Percentiles rank a stretch among this genome's conserved stretches.
phyloP scores from a whole-genome alignment of 2,113 vertebrate genomes.

The Pseudopipra pipra region DNA sequence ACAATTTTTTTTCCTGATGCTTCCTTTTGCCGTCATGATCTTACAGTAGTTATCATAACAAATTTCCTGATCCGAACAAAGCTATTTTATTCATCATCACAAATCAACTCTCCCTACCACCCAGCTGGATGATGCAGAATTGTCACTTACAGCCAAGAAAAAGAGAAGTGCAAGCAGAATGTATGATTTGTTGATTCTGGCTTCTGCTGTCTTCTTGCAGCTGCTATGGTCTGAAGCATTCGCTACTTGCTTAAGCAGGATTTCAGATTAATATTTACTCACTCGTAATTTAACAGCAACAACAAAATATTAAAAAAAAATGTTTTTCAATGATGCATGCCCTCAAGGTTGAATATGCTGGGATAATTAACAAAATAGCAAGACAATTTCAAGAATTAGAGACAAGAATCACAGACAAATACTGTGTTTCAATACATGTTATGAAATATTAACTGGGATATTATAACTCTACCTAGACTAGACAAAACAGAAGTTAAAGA shows the following conservation, averaged over 20 bases:
- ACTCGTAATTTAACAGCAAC: neutral
- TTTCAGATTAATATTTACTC: conserved; percentile 10
- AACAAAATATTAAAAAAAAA: neutral
- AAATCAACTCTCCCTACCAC: neutral
- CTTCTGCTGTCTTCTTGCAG: conserved; percentile 11
- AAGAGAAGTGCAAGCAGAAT: neutral
- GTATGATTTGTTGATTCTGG: neutral
- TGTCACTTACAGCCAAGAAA: neutral
- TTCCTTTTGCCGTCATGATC: neutral
- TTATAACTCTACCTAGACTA: neutral
- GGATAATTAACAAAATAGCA: neutral
- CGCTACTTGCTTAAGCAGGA: neutral
- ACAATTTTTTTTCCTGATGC: neutral
- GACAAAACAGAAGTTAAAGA: neutral
- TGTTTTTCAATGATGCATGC: neutral
- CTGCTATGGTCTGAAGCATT: neutral
- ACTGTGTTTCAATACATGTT: neutral
- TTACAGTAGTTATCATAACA: neutral
- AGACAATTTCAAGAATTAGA: neutral
- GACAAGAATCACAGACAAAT: neutral
- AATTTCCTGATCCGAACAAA: conserved; percentile 20
- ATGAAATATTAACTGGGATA: neutral
- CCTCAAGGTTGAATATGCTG: neutral
- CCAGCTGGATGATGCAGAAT: neutral
- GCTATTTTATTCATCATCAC: neutral